Evolutionary conservation across 2,113 vertebrate species (phyloP).

Genomic region (Amblyopsis rosae): DNA sequence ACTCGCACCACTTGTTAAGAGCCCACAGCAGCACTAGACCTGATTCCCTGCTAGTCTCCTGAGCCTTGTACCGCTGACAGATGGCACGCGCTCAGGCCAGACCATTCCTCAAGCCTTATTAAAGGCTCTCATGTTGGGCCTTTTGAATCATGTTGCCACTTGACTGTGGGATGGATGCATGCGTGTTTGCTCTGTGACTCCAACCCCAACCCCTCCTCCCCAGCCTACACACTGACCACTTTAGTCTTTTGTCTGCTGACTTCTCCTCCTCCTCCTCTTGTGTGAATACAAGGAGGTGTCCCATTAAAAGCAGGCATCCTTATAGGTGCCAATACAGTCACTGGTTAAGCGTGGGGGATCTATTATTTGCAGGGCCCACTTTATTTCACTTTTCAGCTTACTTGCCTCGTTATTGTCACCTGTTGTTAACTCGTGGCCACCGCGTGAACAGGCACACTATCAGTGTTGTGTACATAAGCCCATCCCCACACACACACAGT

Average conservation of each 20-base stretch:
- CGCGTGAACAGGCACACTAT: constrained; percentile 60
- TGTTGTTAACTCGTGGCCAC: constrained; percentile 23
- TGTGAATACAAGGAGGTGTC: constrained; percentile 27
- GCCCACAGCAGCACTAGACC: constrained; percentile 38
- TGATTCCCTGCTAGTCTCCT: constrained; percentile 45
- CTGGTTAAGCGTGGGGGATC: constrained; percentile 44
- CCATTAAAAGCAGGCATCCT: constrained; percentile 42
- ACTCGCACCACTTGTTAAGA: constrained; percentile 72
- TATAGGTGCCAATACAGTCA: constrained; percentile 48
- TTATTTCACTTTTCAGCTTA: constrained; percentile 60
- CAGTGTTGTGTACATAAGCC: constrained; percentile 3
- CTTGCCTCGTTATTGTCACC: constrained; percentile 56
- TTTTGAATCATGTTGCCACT: constrained; percentile 37
- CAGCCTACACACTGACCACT: too few relatives aligned
- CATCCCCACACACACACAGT: constrained; percentile 42
- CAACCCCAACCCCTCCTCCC: neutral
- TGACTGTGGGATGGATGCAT: constrained; percentile 31
- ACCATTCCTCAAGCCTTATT: constrained; percentile 57
- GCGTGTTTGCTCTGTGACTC: constrained; percentile 6
- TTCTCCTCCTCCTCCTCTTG: constrained; percentile 19
- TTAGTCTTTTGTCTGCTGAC: constrained; percentile 3
- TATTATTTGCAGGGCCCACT: constrained; percentile 53
- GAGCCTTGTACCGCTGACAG: constrained; percentile 66
- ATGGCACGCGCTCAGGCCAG: constrained; percentile 49
- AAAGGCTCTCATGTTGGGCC: constrained; percentile 44